Base-by-base conservation (phyloP, 2,113 vertebrate genomes). In the Anhinga anhinga region DNA sequence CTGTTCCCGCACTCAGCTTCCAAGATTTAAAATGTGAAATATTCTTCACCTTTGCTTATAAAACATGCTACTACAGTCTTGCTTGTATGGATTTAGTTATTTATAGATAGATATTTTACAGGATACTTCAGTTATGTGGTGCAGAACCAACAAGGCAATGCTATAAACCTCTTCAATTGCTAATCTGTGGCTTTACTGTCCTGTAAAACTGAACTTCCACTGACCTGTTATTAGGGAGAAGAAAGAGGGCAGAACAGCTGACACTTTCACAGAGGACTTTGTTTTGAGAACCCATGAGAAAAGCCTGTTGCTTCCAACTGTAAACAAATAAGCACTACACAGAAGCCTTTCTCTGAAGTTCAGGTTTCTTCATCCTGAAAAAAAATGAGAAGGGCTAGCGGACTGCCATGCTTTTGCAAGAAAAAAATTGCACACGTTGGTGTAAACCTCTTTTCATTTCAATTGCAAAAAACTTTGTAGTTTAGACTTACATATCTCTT, bases 101-200 rank as follows among this genome's bases (percentile, higher is more conserved):
- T 73, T 40, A 40, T 2, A 11, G 40, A 10, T 2, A 74, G 40
- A 4, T 56, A 49, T 61, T 59, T 88, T 13, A 42, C 26, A 52
- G 32, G 11, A 36, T 45, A 42, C 10, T 86, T 82, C n/a, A 30
- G 16, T 18, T 76, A 13, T 0, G 0, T 32, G 30, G 19, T 27
- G 30, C 23, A n/a, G 55, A 77, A 38, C 10, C 38, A 62, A 34
- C 4, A 15, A 90, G 53, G 61, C 5, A 66, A 55, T 40, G 17
- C 15, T 71, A 42, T 52, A 17, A 14, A 26, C 5, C 8, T 59
- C 85, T 23, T 73, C 42, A 38, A 19, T 6, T 52, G 14, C 15
- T 86, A 15, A 38, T 10, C 20, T 67, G 20, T 0, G 5, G 22
- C 15, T 73, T 81, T 70, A 4, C 52, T 0, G 0, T 29, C 3